Conservation (phyloP, 2,888 invertebrate genomes). For the Epinotia demarniana region DNA sequence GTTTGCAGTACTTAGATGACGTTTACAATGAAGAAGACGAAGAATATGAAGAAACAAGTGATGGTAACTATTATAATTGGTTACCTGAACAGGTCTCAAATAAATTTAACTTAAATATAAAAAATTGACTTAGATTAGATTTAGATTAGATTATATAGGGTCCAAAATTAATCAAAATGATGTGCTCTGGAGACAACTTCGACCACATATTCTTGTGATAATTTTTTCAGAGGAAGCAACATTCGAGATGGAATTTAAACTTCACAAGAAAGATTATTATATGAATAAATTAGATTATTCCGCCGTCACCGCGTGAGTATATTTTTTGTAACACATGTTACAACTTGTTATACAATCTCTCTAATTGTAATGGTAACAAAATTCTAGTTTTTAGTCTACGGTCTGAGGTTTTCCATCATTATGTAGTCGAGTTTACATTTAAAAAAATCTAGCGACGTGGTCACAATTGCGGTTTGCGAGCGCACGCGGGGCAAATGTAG, state of each 20-base stretch:
- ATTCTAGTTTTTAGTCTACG: too few species aligned
- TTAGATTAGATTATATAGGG: too few species aligned
- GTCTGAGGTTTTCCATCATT: too few species aligned
- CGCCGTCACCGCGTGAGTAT: conserved; percentile 89
- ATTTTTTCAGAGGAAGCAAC: conserved; percentile 80
- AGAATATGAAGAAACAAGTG: conserved; percentile 77
- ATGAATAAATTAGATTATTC: conserved; percentile 93
- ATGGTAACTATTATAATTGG: conserved; percentile 63
- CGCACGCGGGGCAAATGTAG: too few species aligned
- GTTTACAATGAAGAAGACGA: conserved; percentile 61
- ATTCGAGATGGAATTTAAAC: conserved; percentile 90
- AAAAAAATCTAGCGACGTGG: too few species aligned
- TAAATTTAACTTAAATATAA: neutral
- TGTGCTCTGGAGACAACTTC: neutral
- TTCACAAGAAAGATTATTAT: conserved; percentile 96
- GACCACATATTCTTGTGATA: neutral
- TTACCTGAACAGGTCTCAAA: conserved; percentile 42
- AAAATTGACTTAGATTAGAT: too few species aligned
- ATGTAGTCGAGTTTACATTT: too few species aligned
- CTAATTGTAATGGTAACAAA: too few species aligned
- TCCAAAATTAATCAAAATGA: too few species aligned
- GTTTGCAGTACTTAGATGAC: conserved; percentile 66
- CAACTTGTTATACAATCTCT: too few species aligned
- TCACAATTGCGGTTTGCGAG: too few species aligned
- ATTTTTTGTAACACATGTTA: too few species aligned